Conservation (phyloP, 2,888 invertebrate species). For the Heliconius ethilla region DNA sequence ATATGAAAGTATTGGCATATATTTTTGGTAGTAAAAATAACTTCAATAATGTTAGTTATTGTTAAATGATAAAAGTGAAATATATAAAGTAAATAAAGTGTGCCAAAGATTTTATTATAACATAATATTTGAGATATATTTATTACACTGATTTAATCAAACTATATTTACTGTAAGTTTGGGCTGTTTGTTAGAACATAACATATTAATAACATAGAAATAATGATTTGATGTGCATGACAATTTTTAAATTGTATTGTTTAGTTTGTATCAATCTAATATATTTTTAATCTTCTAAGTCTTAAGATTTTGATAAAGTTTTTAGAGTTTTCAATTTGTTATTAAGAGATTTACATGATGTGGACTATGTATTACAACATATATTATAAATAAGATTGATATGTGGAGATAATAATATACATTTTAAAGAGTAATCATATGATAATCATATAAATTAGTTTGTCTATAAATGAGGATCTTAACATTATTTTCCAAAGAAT, state of each 20-base stretch:
- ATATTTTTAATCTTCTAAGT: neutral
- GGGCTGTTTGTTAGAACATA: neutral
- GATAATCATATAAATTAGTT: neutral
- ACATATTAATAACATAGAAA: neutral
- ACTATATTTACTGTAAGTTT: neutral
- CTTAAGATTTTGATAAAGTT: slow-evolving; percentile 1
- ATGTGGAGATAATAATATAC: neutral
- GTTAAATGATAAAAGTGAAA: neutral
- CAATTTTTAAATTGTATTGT: neutral
- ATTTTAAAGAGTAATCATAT: neutral
- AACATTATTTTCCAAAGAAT: slow-evolving; percentile 3
- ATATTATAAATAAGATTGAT: neutral
- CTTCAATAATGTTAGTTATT: neutral
- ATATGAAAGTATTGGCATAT: neutral
- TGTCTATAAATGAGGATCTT: neutral
- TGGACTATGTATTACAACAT: neutral
- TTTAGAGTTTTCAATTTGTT: neutral
- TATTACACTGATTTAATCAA: neutral
- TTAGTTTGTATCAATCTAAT: neutral
- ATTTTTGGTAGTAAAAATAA: slow-evolving; percentile 3
- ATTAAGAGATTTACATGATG: neutral
- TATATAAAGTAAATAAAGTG: neutral
- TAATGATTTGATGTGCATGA: neutral
- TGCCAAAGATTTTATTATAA: slow-evolving; percentile 12
- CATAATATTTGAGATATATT: slow-evolving; percentile 11